Conservation (phyloP, 1,140 invertebrate genomes). For the Drosophila orena region DNA sequence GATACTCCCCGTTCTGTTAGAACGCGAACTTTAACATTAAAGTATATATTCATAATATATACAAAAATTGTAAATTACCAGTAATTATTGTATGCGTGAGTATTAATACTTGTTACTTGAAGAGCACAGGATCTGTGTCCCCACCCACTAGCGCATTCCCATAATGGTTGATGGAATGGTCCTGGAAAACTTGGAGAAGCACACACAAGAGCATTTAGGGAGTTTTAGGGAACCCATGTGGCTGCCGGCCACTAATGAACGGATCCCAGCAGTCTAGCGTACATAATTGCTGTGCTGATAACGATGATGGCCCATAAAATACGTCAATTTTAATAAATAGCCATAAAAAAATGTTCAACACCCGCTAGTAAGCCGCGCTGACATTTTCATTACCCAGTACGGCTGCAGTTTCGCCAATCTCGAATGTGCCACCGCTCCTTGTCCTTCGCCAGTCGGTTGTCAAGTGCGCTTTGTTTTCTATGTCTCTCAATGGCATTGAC, state of each 20-base stretch:
- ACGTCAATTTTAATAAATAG: constrained; percentile 78
- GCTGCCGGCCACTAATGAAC: constrained; percentile 24
- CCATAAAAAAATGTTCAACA: constrained; percentile 41
- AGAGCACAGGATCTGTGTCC: too few relatives aligned
- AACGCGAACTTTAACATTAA: too few relatives aligned
- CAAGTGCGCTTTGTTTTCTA: constrained; percentile 53
- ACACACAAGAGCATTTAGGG: background rate
- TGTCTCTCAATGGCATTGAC: constrained; percentile 49
- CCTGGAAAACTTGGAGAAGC: background rate
- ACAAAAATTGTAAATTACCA: too few relatives aligned
- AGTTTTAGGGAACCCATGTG: constrained; percentile 4
- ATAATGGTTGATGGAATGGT: background rate
- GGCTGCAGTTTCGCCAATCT: constrained; percentile 18
- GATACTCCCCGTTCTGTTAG: background rate
- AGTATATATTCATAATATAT: too few relatives aligned
- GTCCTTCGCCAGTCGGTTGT: constrained; percentile 25
- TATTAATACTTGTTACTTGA: too few relatives aligned
- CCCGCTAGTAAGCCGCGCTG: constrained; percentile 54
- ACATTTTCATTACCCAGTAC: constrained; percentile 73
- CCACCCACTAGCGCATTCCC: background rate
- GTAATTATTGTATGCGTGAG: too few relatives aligned
- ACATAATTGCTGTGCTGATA: constrained; percentile 65
- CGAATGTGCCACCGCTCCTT: constrained; percentile 1
- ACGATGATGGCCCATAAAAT: constrained; percentile 61
- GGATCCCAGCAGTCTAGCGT: constrained; percentile 23